These are phyloP conservation scores for Nycticorax nycticorax DNA, from an alignment of 2,113 vertebrate species.

Conservation along the genomic window DNA sequence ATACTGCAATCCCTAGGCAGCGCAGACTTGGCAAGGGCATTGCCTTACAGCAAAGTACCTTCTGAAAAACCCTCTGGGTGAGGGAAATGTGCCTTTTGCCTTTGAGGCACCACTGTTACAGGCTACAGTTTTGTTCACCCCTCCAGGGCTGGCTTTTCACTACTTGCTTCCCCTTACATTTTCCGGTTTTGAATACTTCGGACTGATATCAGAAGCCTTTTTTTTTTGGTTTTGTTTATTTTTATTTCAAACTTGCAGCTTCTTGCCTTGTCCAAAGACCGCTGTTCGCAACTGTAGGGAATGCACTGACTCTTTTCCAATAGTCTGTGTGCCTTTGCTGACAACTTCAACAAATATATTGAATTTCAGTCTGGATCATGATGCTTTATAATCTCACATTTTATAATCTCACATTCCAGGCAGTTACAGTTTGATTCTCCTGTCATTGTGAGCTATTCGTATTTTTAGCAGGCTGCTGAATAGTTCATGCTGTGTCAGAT, in stretches of 20 bases:
- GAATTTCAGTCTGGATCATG: slow-evolving; percentile 15
- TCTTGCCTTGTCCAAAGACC: neutral
- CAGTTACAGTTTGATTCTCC: slow-evolving; percentile 33
- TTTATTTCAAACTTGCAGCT: slow-evolving; percentile 25
- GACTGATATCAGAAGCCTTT: neutral
- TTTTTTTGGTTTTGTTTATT: slow-evolving; percentile 1
- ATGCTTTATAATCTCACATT: slow-evolving; percentile 12
- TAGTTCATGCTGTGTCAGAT: slow-evolving; percentile 40
- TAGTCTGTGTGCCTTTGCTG: neutral
- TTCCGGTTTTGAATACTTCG: slow-evolving; percentile 4
- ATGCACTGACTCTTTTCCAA: neutral
- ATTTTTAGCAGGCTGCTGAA: slow-evolving; percentile 49
- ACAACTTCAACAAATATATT: slow-evolving; percentile 34
- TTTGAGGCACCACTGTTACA: neutral
- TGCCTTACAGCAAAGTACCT: neutral
- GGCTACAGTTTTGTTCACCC: neutral
- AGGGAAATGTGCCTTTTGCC: neutral
- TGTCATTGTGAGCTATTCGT: slow-evolving; percentile 2
- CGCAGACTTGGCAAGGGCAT: neutral
- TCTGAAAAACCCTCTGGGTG: neutral
- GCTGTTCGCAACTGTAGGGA: neutral
- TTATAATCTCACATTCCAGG: slow-evolving; percentile 33
- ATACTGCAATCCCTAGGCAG: neutral
- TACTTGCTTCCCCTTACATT: slow-evolving; percentile 15
- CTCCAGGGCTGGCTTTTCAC: neutral